These are phyloP conservation scores for Noctua janthina DNA, from an alignment of 2,888 invertebrate species.

Conservation along the genomic window DNA sequence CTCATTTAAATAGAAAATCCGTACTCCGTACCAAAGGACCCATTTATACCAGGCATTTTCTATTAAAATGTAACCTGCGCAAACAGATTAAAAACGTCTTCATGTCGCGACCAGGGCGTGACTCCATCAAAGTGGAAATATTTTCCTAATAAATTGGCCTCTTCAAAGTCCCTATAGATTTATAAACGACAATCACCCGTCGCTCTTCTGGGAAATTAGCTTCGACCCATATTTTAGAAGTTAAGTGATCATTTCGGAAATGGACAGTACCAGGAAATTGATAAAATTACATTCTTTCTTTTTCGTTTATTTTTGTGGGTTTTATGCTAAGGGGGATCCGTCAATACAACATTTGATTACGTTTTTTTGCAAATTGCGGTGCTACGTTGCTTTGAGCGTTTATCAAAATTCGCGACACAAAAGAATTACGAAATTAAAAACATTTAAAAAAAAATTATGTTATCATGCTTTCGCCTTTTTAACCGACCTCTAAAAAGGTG, in stretches of 20 bases:
- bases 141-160: constrained; percentile 63
- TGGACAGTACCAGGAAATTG: constrained; percentile 40
- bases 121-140: constrained; percentile 64
- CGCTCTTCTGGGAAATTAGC: constrained; percentile 62
- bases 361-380: not conserved
- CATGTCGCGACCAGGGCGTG: constrained; percentile 59
- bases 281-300: constrained; percentile 39
- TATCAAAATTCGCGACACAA: not conserved
- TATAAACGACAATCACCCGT: constrained; percentile 54
- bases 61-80: constrained; percentile 38
- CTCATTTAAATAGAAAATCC: not conserved
- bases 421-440: not conserved
- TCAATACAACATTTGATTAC: not conserved
- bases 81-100: constrained; percentile 61
- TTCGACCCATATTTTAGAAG: constrained; percentile 58
- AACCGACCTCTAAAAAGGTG: too few species aligned
- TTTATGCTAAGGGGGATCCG: not conserved
- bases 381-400: not conserved
- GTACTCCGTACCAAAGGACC: constrained; percentile 11
- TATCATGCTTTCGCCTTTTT: too few species aligned
- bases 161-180: constrained; percentile 58
- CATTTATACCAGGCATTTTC: constrained; percentile 12
- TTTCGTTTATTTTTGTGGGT: constrained; percentile 12
- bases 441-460: too few species aligned
- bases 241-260: constrained; percentile 57